A percentile compares a stretch with the other conserved stretches of the same genome.
These are phyloP conservation scores for Rhabdornis inornatus DNA, from an alignment of 2,113 vertebrate species.

Conservation along the genomic window DNA sequence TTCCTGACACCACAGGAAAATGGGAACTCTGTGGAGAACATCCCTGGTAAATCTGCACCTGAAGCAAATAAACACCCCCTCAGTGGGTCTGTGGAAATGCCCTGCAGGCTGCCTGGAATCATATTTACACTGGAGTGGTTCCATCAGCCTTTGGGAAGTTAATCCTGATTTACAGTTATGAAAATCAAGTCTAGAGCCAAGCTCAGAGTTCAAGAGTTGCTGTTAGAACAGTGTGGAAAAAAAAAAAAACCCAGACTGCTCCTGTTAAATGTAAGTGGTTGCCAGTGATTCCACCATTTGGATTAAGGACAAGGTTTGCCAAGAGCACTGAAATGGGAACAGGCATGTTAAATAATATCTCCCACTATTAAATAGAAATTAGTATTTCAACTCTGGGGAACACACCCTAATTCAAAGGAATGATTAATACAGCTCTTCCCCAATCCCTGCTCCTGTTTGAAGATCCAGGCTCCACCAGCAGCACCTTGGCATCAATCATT, in stretches of 20 bases:
- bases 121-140: background rate
- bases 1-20: background rate
- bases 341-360: background rate
- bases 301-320: background rate
- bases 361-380: background rate
- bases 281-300: background rate
- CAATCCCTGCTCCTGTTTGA: background rate
- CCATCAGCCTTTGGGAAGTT: background rate
- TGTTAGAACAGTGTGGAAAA: background rate
- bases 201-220: background rate
- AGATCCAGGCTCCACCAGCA: background rate
- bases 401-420: background rate
- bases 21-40: background rate
- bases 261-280: background rate
- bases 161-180: background rate
- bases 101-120: background rate
- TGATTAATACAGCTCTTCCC: background rate
- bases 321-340: background rate
- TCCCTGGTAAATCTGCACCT: background rate
- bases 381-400: background rate
- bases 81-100: background rate
- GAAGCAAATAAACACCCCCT: background rate
- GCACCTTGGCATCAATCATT: background rate
- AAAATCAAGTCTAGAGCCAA: background rate
- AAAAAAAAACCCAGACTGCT: background rate